Evolutionary conservation across 2,888 invertebrate species (phyloP).

Genomic region (Epinotia demarniana): DNA sequence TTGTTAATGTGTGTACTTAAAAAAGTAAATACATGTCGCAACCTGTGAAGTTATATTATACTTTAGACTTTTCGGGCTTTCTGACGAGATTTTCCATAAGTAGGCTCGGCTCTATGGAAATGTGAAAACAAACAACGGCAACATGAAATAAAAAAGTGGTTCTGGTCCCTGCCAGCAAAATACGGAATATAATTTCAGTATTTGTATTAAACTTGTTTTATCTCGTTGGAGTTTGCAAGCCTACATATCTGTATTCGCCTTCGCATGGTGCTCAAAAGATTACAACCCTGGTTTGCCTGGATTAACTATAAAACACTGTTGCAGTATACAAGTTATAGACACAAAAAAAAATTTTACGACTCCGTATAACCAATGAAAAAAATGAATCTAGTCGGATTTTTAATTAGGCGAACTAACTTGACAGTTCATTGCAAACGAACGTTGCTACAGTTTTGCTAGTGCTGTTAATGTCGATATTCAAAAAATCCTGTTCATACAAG

Average conservation of each 20-base stretch:
- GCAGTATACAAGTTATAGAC: background rate
- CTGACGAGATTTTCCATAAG: conserved; percentile 28
- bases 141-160: conserved; percentile 26
- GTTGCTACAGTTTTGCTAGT: no score
- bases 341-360: background rate
- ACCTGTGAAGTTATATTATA: conserved; percentile 37
- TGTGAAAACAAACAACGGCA: conserved; percentile 31
- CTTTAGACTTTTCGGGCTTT: conserved; percentile 19
- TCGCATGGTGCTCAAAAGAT: conserved; percentile 5
- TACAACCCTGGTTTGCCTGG: background rate
- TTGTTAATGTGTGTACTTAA: conserved; percentile 5
- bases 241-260: background rate
- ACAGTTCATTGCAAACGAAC: no score
- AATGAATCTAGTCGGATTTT: no score
- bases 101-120: conserved; percentile 24
- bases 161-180: conserved; percentile 12
- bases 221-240: conserved; percentile 21
- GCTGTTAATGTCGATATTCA: no score
- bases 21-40: conserved; percentile 6
- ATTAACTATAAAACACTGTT: background rate
- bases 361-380: background rate
- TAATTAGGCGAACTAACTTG: no score
- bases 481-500: no score
- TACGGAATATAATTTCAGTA: conserved; percentile 25
- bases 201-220: conserved; percentile 29